Evolutionary conservation across 2,888 invertebrate species (phyloP).

Genomic region (Sinopyrophorus schimmeli): DNA sequence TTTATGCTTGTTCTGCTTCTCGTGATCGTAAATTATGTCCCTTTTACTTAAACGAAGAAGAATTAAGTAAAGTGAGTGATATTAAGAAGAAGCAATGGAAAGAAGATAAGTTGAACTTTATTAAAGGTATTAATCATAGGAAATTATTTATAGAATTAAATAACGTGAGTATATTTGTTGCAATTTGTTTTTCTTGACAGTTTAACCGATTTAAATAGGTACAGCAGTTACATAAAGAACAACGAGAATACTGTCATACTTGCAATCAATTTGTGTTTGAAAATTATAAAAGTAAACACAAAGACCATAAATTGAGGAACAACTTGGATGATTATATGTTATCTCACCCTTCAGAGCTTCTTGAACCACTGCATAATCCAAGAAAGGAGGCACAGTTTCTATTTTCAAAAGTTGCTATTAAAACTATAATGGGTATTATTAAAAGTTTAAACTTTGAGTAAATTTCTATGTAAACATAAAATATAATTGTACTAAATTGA

Average conservation of each 20-base stretch:
- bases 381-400: conserved; percentile 88
- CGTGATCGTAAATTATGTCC: conserved; percentile 77
- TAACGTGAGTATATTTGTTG: conserved; percentile 53
- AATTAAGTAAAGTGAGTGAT: conserved; percentile 53
- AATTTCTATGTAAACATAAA: conserved; percentile 59
- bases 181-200: background rate
- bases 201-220: conserved; percentile 57
- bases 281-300: conserved; percentile 56
- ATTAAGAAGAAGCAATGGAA: conserved; percentile 57
- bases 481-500: background rate
- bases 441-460: too few species aligned
- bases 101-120: conserved; percentile 54
- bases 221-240: conserved; percentile 53
- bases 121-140: conserved; percentile 60
- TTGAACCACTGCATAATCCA: conserved; percentile 71
- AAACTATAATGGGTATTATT: conserved; percentile 67
- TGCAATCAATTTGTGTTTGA: conserved; percentile 62
- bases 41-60: conserved; percentile 65
- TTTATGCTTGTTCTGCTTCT: conserved; percentile 83
- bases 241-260: conserved; percentile 66
- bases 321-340: conserved; percentile 64
- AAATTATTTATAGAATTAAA: conserved; percentile 59
- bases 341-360: conserved; percentile 65
- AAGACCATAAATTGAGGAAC: conserved; percentile 59
- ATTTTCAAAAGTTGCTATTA: conserved; percentile 70